Conservation (phyloP, 2,113 vertebrate genomes). For the Corythornis cristatus region DNA sequence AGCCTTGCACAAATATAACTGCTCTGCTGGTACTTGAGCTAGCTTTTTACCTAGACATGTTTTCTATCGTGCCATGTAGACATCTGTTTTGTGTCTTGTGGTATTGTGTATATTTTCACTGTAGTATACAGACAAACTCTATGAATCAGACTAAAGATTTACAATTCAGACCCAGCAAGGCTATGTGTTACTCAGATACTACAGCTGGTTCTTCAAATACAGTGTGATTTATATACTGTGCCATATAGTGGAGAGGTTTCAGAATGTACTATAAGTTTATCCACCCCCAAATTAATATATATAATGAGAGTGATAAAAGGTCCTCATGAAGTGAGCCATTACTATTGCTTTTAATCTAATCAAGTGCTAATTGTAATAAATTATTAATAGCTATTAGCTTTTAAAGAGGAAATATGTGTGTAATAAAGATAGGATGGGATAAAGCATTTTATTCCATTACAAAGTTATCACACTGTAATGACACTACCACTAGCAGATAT, state of each 20-base stretch:
- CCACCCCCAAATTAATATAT: neutral
- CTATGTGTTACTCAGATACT: neutral
- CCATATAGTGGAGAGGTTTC: neutral
- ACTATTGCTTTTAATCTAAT: neutral
- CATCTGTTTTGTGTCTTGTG: neutral
- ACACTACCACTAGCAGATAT: neutral
- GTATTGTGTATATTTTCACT: neutral
- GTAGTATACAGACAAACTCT: neutral
- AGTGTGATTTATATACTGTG: neutral
- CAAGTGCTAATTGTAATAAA: neutral
- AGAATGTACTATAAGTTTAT: neutral
- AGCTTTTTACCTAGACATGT: neutral
- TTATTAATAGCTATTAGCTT: neutral
- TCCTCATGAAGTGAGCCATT: neutral
- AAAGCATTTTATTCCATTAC: neutral
- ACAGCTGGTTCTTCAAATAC: neutral
- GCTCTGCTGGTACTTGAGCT: neutral
- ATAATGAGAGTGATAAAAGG: neutral
- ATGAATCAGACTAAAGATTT: slow-evolving; percentile 17
- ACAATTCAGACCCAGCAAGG: neutral
- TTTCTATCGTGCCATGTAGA: neutral
- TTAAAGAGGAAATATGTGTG: neutral
- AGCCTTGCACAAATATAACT: neutral
- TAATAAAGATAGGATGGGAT: neutral
- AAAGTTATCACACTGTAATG: neutral